Evolutionary conservation across 2,113 vertebrate species (phyloP), one percentile per base, ranked within the genome.

Genomic region (Crocuta crocuta): DNA sequence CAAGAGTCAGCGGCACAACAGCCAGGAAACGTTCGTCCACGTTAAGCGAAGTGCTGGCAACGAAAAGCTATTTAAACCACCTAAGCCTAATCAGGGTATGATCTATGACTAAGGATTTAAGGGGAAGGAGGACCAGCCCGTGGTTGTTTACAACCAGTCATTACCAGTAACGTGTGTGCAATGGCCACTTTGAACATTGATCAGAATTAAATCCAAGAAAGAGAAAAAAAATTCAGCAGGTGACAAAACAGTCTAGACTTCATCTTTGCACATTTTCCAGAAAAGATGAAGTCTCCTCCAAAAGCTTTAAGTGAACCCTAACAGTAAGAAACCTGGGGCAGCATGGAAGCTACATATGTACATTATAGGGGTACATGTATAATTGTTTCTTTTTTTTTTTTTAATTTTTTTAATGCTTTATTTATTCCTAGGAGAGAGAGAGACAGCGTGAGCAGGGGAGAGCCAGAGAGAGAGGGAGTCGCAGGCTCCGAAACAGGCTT

Each of bases 231-330:
- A 89, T 78, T 82, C 94, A 95, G 89, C 73, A 96, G 95, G 97
- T 2, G 28, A 97, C 91, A 97, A 98, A 98, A 98, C 53, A 90
- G 86, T 92, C 89, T 45, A n/a, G n/a, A 98, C 98, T 97, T 88
- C 74, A 95, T 95, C 98, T 97, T 93, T 90, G 80, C 48, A 83
- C 94, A 91, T 97, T 97, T 92, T 97, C 92, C 95, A 97, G 97
- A 97, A 81, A 98, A 98, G 81, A 95, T 17, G 97, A 95, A 26
- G 45, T 97, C 95, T 98, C 88, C 93, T 97, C 98, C 79, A 95
- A 96, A 98, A 96, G 70, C 83, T 98, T 95, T 98, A 98, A 98
- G 98, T 84, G 28, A 95, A 84, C 93, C 71, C 92, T 63, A 98
- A 97, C 96, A 98, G 96, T 97, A 97, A 95, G 73, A 98, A 98